Percentiles rank a stretch among this genome's conserved stretches.
phyloP scores from a whole-genome alignment of 2,888 invertebrate species.

The Hypercompe scribonia region DNA sequence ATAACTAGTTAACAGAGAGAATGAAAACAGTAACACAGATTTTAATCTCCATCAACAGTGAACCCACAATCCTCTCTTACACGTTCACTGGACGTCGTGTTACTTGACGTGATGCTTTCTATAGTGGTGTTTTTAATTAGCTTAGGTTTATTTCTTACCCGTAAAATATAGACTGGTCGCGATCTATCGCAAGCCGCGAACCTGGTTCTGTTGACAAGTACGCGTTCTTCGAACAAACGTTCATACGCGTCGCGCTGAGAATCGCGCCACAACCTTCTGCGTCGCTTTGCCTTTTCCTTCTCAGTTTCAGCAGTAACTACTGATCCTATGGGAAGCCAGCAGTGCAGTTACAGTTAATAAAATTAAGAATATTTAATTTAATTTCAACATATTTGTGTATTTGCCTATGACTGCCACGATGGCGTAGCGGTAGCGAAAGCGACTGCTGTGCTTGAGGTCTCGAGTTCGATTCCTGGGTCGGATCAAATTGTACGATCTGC shows the following conservation, averaged over 20 bases:
- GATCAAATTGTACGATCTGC: too few relatives aligned
- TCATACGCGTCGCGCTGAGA: slow-evolving; percentile 76
- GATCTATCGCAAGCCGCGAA: slow-evolving; percentile 79
- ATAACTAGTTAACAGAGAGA: not conserved
- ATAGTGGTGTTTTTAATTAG: not conserved
- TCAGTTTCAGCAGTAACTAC: slow-evolving; percentile 67
- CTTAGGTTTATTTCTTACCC: slow-evolving; percentile 48
- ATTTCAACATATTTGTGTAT: too few relatives aligned
- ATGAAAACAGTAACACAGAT: not conserved
- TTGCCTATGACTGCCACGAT: too few relatives aligned
- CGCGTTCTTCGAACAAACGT: slow-evolving; percentile 69
- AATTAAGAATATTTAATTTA: too few relatives aligned
- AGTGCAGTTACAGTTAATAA: not conserved
- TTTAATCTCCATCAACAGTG: too few relatives aligned
- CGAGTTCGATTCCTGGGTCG: too few relatives aligned
- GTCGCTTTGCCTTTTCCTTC: slow-evolving; percentile 71
- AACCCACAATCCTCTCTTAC: too few relatives aligned
- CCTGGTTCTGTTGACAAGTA: slow-evolving; percentile 74
- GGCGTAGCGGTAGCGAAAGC: too few relatives aligned
- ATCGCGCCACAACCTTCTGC: slow-evolving; percentile 64
- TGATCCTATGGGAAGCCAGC: slow-evolving; percentile 46
- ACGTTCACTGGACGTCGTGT: too few relatives aligned
- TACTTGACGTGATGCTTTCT: not conserved
- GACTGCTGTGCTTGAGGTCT: too few relatives aligned
- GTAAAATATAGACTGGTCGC: slow-evolving; percentile 70